Evolutionary conservation across 2,797 vertebrate genomes (phyloP).

Genomic region (Bucorvus abyssinicus): DNA sequence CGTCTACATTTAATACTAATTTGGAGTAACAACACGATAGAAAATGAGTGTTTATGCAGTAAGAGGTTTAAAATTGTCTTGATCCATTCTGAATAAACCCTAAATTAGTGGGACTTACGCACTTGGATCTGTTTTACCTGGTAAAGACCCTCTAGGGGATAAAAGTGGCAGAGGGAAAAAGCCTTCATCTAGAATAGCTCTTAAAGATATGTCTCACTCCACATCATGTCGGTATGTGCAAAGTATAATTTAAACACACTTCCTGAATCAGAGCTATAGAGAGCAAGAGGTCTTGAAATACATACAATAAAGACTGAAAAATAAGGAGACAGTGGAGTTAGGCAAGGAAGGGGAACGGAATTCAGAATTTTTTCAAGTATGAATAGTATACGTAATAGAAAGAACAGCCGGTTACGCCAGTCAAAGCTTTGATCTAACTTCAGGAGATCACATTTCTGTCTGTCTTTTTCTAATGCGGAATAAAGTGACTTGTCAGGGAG

Average conservation of each 20-base stretch:
- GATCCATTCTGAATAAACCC: background rate
- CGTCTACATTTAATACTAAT: background rate
- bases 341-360: background rate
- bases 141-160: background rate
- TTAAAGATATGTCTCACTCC: background rate
- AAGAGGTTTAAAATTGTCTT: background rate
- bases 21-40: background rate
- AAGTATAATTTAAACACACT: background rate
- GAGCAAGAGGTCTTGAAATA: background rate
- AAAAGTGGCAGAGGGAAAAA: background rate
- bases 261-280: background rate
- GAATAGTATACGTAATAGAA: background rate
- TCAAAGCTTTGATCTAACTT: background rate
- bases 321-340: background rate
- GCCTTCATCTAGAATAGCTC: background rate
- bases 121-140: background rate
- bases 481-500: background rate
- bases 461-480: background rate
- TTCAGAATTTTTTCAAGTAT: background rate
- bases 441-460: background rate
- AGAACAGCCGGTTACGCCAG: background rate
- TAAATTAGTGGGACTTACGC: conserved; percentile 10
- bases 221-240: background rate
- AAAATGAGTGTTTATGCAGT: background rate
- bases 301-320: background rate